These are phyloP conservation scores for Phyllopteryx taeniolatus DNA, from an alignment of 2,113 vertebrate species.

Conservation along the genomic window DNA sequence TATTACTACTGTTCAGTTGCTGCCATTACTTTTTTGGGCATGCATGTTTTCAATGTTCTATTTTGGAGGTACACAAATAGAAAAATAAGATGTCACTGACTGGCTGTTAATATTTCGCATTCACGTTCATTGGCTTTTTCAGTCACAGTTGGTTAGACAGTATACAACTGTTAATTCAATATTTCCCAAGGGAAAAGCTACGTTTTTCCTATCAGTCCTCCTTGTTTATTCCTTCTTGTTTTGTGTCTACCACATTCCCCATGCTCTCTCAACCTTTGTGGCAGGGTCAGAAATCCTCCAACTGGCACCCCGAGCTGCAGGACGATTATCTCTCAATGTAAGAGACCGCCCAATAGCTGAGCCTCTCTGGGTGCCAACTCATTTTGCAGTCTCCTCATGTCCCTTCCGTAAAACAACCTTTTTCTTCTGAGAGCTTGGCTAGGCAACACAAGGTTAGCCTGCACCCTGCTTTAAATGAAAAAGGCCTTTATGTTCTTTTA, in stretches of 20 bases:
- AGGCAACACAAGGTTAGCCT: slow-evolving; percentile 73
- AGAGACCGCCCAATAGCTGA: slow-evolving; percentile 81
- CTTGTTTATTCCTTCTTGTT: slow-evolving; percentile 14
- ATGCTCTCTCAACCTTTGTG: slow-evolving; percentile 68
- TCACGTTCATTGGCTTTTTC: neutral
- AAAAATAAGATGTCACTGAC: neutral
- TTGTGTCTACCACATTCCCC: slow-evolving; percentile 50
- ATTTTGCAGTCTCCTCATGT: slow-evolving; percentile 49
- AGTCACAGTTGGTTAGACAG: too few species aligned
- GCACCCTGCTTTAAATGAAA: slow-evolving; percentile 81
- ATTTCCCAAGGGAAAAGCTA: neutral
- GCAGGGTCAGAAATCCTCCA: slow-evolving; percentile 80
- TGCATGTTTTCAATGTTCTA: neutral
- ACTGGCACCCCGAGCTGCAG: slow-evolving; percentile 68
- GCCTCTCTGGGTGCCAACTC: slow-evolving; percentile 77
- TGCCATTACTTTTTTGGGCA: slow-evolving; percentile 14
- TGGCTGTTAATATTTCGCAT: neutral
- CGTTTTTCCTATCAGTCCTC: neutral
- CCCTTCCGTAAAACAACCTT: slow-evolving; percentile 11
- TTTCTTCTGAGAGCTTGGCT: slow-evolving; percentile 42
- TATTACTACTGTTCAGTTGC: neutral
- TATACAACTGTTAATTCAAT: neutral
- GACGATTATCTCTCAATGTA: slow-evolving; percentile 77
- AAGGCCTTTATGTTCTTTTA: slow-evolving; percentile 90
- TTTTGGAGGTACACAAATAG: neutral